These are phyloP conservation scores for Pseudotriccus pelzelni DNA, from an alignment of 2,797 vertebrate genomes.

Conservation along the genomic window DNA sequence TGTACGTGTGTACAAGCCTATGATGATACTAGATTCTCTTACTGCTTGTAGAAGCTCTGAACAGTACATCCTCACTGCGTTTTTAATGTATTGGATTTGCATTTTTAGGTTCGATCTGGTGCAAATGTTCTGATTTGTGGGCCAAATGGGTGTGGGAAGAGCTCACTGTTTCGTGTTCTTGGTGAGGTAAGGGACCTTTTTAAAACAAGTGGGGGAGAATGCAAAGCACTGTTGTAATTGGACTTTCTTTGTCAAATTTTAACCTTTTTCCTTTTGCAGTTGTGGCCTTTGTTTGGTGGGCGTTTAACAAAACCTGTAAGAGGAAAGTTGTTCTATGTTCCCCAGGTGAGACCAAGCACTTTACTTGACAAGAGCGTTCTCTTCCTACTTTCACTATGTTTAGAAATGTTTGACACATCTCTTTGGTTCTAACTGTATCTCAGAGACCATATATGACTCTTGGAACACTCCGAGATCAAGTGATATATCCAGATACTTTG, in stretches of 20 bases:
- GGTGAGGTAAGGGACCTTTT: slow-evolving; percentile 84
- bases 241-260: not conserved
- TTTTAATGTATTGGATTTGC: not conserved
- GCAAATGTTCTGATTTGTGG: slow-evolving; percentile 97
- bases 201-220: rapidly evolving
- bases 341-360: slow-evolving; percentile 84
- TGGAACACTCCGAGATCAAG: slow-evolving; percentile 94
- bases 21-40: not conserved
- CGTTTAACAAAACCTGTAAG: slow-evolving; percentile 94
- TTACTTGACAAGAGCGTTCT: not conserved
- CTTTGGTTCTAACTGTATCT: not conserved
- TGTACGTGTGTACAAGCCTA: not conserved
- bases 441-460: slow-evolving; percentile 99
- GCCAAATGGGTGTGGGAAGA: slow-evolving; percentile 97
- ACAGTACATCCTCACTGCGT: not conserved
- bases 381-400: not conserved
- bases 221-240: not conserved
- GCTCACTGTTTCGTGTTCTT: slow-evolving; percentile 94
- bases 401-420: not conserved
- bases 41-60: not conserved
- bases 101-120: slow-evolving; percentile 88
- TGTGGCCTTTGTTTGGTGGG: slow-evolving; percentile 97
- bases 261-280: slow-evolving; percentile 68
- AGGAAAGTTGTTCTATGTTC: slow-evolving; percentile 97
- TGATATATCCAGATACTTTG: slow-evolving; percentile 93